Evolutionary conservation across 2,888 invertebrate genomes (phyloP).

Genomic region (Leptinotarsa haldemani): DNA sequence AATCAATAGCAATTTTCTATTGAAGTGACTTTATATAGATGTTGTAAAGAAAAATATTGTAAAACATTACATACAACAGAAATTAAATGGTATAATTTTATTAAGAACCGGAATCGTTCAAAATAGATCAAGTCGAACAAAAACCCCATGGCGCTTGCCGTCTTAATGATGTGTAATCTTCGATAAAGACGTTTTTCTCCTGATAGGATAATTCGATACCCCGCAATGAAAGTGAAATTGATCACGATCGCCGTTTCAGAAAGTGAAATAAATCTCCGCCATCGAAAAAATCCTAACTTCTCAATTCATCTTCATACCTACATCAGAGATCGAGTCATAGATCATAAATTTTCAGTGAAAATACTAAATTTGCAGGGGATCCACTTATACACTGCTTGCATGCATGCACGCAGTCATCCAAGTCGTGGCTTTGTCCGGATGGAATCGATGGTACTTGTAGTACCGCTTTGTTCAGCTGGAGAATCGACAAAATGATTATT

Average conservation of each 20-base stretch:
- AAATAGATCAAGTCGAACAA: background rate
- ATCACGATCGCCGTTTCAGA: conserved; percentile 25
- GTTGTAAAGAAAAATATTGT: too few relatives aligned
- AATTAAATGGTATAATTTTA: too few relatives aligned
- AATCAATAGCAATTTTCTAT: too few relatives aligned
- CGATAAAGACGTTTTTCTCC: conserved; percentile 17
- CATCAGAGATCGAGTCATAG: conserved; percentile 56
- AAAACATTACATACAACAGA: too few relatives aligned
- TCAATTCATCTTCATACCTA: conserved; percentile 62
- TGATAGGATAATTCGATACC: conserved; percentile 23
- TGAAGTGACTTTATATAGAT: too few relatives aligned
- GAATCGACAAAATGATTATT: conserved; percentile 64
- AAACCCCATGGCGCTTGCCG: background rate
- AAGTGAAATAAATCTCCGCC: conserved; percentile 44
- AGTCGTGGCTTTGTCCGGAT: conserved; percentile 29
- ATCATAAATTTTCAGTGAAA: conserved; percentile 59
- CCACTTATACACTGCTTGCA: conserved; percentile 54
- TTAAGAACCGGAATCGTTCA: too few relatives aligned
- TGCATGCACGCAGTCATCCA: conserved; percentile 51
- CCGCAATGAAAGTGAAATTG: conserved; percentile 18
- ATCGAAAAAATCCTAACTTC: conserved; percentile 56
- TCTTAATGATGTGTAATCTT: background rate
- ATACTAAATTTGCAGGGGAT: conserved; percentile 59
- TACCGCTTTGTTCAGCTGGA: conserved; percentile 50
- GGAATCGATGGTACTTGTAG: conserved; percentile 23